Evolutionary conservation across 2,888 invertebrate genomes (phyloP).

Genomic region (Oscheius sp.): DNA sequence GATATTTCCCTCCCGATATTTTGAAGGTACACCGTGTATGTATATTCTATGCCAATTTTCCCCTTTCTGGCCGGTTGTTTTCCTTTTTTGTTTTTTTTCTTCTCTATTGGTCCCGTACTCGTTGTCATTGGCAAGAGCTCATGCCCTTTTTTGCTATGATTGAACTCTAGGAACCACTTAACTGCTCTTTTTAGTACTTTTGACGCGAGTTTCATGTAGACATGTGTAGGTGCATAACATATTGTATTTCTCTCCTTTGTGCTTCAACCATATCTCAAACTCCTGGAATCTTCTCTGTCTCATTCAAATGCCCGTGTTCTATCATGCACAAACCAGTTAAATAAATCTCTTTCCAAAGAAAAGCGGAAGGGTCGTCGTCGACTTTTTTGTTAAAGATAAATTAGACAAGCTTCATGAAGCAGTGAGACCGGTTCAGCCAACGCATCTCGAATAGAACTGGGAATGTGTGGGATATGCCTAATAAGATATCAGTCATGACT

Average conservation of each 20-base stretch:
- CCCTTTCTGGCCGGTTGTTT: slow-evolving; percentile 4
- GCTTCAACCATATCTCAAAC: slow-evolving; percentile 12
- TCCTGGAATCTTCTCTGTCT: not conserved
- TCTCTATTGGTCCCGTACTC: not conserved
- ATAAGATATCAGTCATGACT: slow-evolving; percentile 9
- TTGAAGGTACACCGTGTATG: not conserved
- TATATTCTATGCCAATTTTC: not conserved
- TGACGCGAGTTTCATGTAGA: not conserved
- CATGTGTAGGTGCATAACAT: slow-evolving; percentile 19
- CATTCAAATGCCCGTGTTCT: not conserved
- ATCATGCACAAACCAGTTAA: slow-evolving; percentile 1
- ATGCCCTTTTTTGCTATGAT: slow-evolving; percentile 3
- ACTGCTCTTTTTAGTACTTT: not conserved
- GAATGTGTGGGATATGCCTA: not conserved
- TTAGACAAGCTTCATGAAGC: slow-evolving; percentile 24
- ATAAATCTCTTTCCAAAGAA: slow-evolving; percentile 3
- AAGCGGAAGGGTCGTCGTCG: not conserved
- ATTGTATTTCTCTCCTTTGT: slow-evolving; percentile 10
- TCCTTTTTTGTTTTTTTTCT: not conserved
- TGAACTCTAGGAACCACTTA: not conserved
- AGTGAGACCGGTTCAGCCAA: slow-evolving; percentile 13
- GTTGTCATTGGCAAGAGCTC: slow-evolving; percentile 3
- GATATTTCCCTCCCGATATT: slow-evolving; percentile 6
- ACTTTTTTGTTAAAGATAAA: slow-evolving; percentile 1
- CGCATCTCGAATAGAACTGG: slow-evolving; percentile 1